Percentiles rank a stretch among this genome's conserved stretches.
Conservation (phyloP, 2,113 vertebrate genomes). For the Dinomys branickii region DNA sequence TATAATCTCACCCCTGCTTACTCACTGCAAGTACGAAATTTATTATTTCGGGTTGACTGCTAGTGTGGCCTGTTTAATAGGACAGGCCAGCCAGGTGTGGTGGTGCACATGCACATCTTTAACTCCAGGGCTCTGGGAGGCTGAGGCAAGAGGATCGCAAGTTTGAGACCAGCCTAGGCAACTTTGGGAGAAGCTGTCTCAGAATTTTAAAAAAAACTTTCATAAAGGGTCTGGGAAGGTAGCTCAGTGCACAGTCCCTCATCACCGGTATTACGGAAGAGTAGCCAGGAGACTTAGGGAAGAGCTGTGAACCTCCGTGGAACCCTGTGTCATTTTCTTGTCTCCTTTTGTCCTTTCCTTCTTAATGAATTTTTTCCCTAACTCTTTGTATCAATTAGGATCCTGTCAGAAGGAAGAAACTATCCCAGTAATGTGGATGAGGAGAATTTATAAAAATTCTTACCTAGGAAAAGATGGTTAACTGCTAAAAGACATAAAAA, state of each 20-base stretch:
- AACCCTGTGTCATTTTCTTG: not conserved
- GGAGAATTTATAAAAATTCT: conserved; percentile 34
- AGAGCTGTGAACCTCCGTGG: not conserved
- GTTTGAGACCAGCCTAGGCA: not conserved
- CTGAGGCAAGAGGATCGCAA: not conserved
- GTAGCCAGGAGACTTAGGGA: not conserved
- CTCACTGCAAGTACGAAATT: not conserved
- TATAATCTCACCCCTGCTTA: not conserved
- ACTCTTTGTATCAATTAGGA: not conserved
- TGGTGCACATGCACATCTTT: not conserved
- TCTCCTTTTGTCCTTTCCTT: not conserved
- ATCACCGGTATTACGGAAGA: not conserved
- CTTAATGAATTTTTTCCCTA: not conserved
- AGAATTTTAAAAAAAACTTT: not conserved
- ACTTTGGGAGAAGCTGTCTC: not conserved
- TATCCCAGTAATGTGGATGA: not conserved
- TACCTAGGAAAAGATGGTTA: conserved; percentile 39
- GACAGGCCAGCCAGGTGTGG: not conserved
- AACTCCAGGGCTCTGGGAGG: not conserved
- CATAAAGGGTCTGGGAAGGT: not conserved
- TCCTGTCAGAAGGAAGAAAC: conserved; percentile 37
- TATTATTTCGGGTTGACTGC: not conserved
- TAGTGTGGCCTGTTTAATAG: not conserved
- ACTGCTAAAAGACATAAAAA: conserved; percentile 19
- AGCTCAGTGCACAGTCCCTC: not conserved